phyloP scores from a whole-genome alignment of 2,113 vertebrate species.

The Strigops habroptila region DNA sequence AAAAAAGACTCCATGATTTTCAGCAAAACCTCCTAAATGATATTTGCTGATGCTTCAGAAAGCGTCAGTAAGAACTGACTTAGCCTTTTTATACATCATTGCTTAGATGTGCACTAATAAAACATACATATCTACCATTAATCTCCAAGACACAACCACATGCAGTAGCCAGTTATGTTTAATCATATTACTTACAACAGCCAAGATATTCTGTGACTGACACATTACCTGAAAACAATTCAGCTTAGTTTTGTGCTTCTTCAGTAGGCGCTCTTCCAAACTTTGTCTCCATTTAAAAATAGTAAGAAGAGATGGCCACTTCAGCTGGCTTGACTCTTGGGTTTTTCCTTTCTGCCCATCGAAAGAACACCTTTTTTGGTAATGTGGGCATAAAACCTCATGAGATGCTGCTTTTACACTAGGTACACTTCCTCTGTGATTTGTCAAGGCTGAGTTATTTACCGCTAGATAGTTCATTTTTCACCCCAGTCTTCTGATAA shows the following conservation, averaged over 20 bases:
- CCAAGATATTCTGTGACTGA: not conserved
- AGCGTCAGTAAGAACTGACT: not conserved
- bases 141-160: not conserved
- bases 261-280: conserved; percentile 68
- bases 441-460: conserved; percentile 34
- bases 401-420: conserved; percentile 30
- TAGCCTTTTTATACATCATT: not conserved
- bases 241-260: conserved; percentile 43
- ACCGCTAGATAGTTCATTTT: conserved; percentile 64
- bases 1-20: not conserved
- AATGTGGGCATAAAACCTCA: not conserved
- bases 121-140: not conserved
- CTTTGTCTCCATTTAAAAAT: conserved; percentile 73
- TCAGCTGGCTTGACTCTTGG: conserved; percentile 58
- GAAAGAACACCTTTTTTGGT: conserved; percentile 67
- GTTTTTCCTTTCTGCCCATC: conserved; percentile 52
- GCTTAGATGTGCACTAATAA: not conserved
- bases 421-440: conserved; percentile 69
- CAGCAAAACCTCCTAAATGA: not conserved
- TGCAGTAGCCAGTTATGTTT: not conserved
- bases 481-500: not conserved
- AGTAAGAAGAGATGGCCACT: conserved; percentile 68
- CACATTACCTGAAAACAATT: conserved; percentile 71
- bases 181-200: not conserved
- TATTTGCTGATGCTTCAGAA: not conserved